Evolutionary conservation across 2,797 vertebrate species (phyloP).

Genomic region (Rallus crepitans): DNA sequence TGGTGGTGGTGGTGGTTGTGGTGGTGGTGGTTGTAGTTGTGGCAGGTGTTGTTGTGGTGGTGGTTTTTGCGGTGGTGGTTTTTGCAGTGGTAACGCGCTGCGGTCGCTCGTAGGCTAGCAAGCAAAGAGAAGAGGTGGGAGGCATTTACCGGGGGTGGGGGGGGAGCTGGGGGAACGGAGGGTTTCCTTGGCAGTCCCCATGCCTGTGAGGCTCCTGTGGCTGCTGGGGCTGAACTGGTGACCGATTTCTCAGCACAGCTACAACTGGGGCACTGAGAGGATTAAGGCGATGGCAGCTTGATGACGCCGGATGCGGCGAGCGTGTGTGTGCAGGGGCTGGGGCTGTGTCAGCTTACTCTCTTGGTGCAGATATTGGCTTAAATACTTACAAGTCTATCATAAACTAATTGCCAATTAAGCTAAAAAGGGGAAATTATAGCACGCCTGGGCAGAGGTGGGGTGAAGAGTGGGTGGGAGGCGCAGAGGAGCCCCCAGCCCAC

Average conservation of each 20-base stretch:
- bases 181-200: not conserved
- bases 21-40: not conserved
- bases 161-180: no score
- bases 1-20: not conserved
- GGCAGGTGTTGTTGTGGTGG: not conserved
- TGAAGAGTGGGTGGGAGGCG: rapidly evolving
- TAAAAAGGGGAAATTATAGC: not conserved
- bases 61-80: not conserved
- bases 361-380: constrained; percentile 51
- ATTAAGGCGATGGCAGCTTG: not conserved
- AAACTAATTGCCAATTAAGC: constrained; percentile 57
- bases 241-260: not conserved
- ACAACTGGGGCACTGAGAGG: not conserved
- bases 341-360: constrained; percentile 19
- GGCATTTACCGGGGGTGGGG: not conserved
- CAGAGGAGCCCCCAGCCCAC: not conserved
- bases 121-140: constrained; percentile 46
- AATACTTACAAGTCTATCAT: constrained; percentile 18
- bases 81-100: not conserved
- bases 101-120: constrained; percentile 39
- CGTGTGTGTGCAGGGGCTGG: not conserved
- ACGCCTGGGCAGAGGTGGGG: not conserved
- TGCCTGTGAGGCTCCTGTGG: not conserved
- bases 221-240: constrained; percentile 14
- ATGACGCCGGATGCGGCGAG: not conserved